These are phyloP conservation scores for Edolisoma coerulescens DNA, from an alignment of 2,113 vertebrate genomes.

Conservation along the genomic window DNA sequence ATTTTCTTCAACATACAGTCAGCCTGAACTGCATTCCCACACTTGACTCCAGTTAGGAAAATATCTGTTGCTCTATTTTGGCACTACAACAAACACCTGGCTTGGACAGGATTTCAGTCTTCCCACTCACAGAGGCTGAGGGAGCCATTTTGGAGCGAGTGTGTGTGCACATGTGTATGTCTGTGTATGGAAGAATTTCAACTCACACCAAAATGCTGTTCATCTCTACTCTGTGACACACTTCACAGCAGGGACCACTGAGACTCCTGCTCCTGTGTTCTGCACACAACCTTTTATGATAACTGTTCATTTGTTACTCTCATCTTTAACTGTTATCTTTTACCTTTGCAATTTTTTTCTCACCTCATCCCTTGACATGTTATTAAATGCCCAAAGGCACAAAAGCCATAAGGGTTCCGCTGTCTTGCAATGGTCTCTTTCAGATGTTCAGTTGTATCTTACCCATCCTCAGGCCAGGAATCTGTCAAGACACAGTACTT, in stretches of 20 bases:
- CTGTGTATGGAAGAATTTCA: not conserved
- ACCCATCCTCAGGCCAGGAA: not conserved
- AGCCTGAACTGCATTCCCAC: conserved; percentile 22
- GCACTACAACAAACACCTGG: conserved; percentile 58
- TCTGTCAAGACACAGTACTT: not conserved
- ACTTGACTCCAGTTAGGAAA: not conserved
- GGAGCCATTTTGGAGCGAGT: not conserved
- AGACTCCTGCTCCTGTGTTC: not conserved
- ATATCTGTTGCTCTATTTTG: conserved; percentile 22
- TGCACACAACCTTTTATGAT: not conserved
- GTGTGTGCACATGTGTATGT: not conserved
- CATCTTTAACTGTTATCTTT: not conserved
- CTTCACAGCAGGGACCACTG: not conserved
- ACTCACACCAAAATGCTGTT: not conserved
- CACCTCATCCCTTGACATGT: not conserved
- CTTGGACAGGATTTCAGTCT: conserved; percentile 5
- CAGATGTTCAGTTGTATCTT: not conserved
- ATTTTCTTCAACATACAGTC: not conserved
- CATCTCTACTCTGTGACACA: not conserved
- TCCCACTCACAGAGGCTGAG: not conserved
- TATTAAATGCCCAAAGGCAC: not conserved
- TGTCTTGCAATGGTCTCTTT: not conserved
- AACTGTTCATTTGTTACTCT: not conserved
- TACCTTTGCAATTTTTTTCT: not conserved
- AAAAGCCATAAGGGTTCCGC: not conserved